Evolutionary conservation across 2,113 vertebrate genomes (phyloP), one percentile per base, ranked within the genome.

Genomic region (Alligator sinensis): DNA sequence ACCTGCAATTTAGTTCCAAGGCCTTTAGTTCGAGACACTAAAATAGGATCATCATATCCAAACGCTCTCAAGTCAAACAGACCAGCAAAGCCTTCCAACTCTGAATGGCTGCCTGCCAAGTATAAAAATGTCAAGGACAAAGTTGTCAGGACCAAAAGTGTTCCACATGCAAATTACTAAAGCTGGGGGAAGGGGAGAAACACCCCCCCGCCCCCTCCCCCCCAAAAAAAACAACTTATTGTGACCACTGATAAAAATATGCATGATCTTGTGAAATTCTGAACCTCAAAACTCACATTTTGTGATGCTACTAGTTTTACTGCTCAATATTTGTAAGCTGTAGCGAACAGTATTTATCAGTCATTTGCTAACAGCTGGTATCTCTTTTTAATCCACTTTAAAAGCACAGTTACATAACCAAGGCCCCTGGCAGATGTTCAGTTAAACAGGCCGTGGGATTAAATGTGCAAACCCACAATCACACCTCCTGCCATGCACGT

Each of bases 1-100:
- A 99, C 99, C 98, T 99, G 98, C 21, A 99, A 97, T 95, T 99
- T 99, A 84, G 97, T 98, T 24, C 99, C 99, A 18, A 99, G 98
- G 76, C 99, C 98, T 76, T 99, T 98, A 5, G 98, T 98, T 84
- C 98, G 98, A 68, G 98, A 98, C 10, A 99, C 98, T 90, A 99
- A 97, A 95, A 99, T 97, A 9, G 99, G 98, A 96, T 99, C 98
- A 1, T 91, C 66, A 38, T 98, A 99, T 12, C 98, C 98, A 18
- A 98, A 98, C 0, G 98, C 97, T 96, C 98, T 99, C 91, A 99
- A 93, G 90, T 99, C 99, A 94, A 99, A 99, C 57, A 98, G 96
- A 8, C 98, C 98, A 25, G 98, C 97, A 58, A 98, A 98, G 18
- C 97, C 97, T 34, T 98, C 98, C 19, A 98, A 97, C 47, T 98